A percentile compares a stretch with the other conserved stretches of the same genome.
phyloP scores from a whole-genome alignment of 2,797 vertebrate genomes.

The Paguma larvata region DNA sequence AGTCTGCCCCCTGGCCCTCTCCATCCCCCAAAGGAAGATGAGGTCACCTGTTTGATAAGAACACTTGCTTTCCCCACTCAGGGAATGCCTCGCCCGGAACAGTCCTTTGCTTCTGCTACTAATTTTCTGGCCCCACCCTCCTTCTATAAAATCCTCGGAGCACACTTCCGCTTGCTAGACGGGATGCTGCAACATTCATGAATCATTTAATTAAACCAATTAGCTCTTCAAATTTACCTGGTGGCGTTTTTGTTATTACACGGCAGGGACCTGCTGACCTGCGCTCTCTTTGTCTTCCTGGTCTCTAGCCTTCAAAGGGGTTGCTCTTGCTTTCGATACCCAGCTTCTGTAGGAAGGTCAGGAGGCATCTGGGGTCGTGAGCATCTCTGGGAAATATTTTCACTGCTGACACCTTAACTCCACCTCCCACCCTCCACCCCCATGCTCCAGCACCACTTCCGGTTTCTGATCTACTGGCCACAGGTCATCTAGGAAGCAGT shows the following conservation, averaged over 20 bases:
- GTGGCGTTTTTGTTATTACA: background rate
- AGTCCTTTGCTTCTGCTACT: background rate
- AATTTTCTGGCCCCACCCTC: background rate
- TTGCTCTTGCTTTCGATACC: background rate
- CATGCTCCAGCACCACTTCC: background rate
- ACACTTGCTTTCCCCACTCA: background rate
- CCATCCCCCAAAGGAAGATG: background rate
- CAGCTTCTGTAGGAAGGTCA: background rate
- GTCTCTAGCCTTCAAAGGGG: background rate
- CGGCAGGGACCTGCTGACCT: background rate
- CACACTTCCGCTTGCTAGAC: background rate
- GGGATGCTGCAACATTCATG: background rate
- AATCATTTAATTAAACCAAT: background rate
- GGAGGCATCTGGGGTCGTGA: background rate
- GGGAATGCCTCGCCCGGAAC: background rate
- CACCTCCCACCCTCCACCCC: background rate
- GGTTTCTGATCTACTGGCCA: background rate
- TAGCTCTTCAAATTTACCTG: background rate
- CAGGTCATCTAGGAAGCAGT: background rate
- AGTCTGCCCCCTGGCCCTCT: background rate
- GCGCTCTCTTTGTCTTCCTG: background rate
- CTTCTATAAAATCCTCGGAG: background rate
- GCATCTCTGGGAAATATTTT: background rate
- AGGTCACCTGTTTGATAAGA: background rate
- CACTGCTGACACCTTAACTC: background rate